A percentile compares a stretch with the other conserved stretches of the same genome.
Evolutionary conservation across 2,888 invertebrate genomes (phyloP).

Genomic region (Boloria selene): DNA sequence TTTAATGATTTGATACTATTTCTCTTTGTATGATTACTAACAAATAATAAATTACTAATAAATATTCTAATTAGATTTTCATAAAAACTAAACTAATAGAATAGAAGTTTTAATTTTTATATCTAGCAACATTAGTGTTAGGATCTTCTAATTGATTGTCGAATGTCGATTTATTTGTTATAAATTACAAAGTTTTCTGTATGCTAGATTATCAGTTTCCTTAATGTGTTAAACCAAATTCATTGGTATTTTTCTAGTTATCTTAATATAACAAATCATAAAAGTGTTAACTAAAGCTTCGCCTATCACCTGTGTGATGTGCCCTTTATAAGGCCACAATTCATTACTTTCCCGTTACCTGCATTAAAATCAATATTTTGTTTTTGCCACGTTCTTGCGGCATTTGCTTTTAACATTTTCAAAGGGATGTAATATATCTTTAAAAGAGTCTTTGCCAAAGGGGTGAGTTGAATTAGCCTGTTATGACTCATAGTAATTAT

Average conservation of each 20-base stretch:
- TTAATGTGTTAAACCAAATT: neutral
- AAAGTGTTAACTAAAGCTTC: neutral
- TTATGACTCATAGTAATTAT: conserved; percentile 44
- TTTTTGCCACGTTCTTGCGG: conserved; percentile 65
- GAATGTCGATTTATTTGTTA: conserved; percentile 8
- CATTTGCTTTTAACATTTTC: conserved; percentile 37
- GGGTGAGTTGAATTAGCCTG: conserved; percentile 13
- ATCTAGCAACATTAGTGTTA: too few relatives aligned
- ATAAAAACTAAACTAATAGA: too few relatives aligned
- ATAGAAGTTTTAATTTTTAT: too few relatives aligned
- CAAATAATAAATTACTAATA: too few relatives aligned
- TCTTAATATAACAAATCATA: neutral
- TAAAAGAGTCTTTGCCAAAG: neutral
- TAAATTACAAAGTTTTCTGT: conserved; percentile 4
- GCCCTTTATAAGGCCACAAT: conserved; percentile 24
- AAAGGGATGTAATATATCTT: conserved; percentile 15
- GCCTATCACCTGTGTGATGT: neutral
- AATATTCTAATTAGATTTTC: too few relatives aligned
- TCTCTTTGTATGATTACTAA: too few relatives aligned
- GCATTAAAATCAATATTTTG: conserved; percentile 44
- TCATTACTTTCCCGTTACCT: conserved; percentile 51
- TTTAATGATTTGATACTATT: too few relatives aligned
- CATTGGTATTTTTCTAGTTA: neutral
- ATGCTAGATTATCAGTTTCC: conserved; percentile 4
- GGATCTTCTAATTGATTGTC: neutral